These are phyloP conservation scores for Eilema depressum DNA, from an alignment of 2,888 invertebrate genomes.

Conservation along the genomic window DNA sequence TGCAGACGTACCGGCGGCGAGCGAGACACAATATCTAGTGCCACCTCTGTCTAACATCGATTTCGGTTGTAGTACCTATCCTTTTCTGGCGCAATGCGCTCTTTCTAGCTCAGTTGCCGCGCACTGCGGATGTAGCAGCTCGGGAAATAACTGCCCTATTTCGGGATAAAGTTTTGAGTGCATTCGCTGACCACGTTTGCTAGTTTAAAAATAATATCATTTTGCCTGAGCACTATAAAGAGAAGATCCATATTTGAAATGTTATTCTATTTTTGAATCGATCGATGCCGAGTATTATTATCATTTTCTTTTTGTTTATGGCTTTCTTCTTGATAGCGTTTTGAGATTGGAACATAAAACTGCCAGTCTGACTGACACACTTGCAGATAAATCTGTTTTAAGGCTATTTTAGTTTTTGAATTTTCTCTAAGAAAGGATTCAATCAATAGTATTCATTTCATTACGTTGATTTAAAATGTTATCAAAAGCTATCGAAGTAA, in stretches of 20 bases:
- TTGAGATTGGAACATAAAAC: slow-evolving; percentile 1
- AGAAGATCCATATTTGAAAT: slow-evolving; percentile 15
- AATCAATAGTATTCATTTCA: neutral
- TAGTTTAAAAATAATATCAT: slow-evolving; percentile 48
- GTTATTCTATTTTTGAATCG: slow-evolving; percentile 11
- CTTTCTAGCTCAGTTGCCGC: slow-evolving; percentile 59
- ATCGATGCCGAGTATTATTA: neutral
- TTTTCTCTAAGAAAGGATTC: too few species aligned
- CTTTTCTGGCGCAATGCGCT: slow-evolving; percentile 67
- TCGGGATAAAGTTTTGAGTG: slow-evolving; percentile 62
- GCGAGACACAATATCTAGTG: slow-evolving; percentile 55
- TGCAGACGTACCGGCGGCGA: slow-evolving; percentile 72
- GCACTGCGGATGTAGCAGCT: slow-evolving; percentile 73
- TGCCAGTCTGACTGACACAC: neutral
- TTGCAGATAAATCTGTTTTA: neutral
- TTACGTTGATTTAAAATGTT: neutral
- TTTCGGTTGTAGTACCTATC: slow-evolving; percentile 72
- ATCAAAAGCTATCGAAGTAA: neutral
- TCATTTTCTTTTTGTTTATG: neutral
- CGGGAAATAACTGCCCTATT: slow-evolving; percentile 70
- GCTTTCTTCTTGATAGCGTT: neutral
- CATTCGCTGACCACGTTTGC: slow-evolving; percentile 45
- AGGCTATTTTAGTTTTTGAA: neutral
- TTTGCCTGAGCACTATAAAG: neutral
- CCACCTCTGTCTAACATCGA: slow-evolving; percentile 71